Base-by-base conservation (phyloP, 1,140 invertebrate species). In the Leptestheria dahalacensis region DNA sequence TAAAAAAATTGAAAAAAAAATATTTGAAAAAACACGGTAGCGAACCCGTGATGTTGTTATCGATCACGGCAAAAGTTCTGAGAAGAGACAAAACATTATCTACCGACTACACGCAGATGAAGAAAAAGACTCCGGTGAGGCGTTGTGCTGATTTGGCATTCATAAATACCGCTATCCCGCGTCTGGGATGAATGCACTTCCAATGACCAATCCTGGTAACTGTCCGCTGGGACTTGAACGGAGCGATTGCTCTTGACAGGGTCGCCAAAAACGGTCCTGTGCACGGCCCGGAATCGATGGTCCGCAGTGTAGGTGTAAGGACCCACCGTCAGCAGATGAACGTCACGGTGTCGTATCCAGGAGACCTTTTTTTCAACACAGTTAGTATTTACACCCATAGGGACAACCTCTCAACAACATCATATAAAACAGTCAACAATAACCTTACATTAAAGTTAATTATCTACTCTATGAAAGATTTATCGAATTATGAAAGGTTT, bases 241-340 rank as follows among this genome's bases (percentile, higher is more conserved):
- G 6, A 6, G 6, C 33, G 6, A 15, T 41, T 41, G 6, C 33
- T 54, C 15, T 15, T 21, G 25, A 12, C 23, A n/a, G n/a, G 23
- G 33, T 62, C 61, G n/a, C 29, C 54, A 20, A 57, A 62, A 51
- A 57, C 33, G 2, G 53, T 48, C 21, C 50, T 64, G 71, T 91
- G 86, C 64, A 91, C 85, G 25, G 85, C 84, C 63, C 86, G 75
- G 75, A 91, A 91, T 63, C 88, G 75, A 72, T 91, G 88, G 72
- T 93, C 90, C 62, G 84, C 88, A 29, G 90, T 92, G 72, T 92
- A 92, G 1, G 88, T 91, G 70, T 91, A 91, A 46, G 83, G 77
- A 3, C 88, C 89, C n/a, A 91, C 86, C 3, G 88, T 91, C 58
- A 93, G 76, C 64, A 91, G 74, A 69, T 91, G 88, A 51, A 90